Conservation (phyloP, 2,113 vertebrate genomes). For the mouse (Mus musculus) region DNA sequence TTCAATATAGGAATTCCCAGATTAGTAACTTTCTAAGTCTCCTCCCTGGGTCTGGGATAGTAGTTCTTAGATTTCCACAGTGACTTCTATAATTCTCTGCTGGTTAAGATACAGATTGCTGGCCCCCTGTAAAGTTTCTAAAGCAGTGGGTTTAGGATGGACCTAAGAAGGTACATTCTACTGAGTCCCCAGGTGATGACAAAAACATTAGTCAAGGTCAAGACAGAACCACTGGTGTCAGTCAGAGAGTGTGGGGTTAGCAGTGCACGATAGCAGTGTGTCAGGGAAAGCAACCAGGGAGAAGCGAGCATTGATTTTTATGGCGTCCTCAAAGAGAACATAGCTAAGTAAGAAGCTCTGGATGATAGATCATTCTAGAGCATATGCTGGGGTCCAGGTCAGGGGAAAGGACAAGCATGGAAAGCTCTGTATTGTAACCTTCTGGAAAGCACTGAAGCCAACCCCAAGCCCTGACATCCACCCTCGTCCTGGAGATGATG, state of each 20-base stretch:
- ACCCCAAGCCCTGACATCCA: slow-evolving; percentile 26
- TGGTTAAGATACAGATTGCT: not conserved
- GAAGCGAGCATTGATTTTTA: not conserved
- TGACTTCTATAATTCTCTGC: not conserved
- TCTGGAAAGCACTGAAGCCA: slow-evolving; percentile 62
- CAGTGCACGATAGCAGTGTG: not conserved
- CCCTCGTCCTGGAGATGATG: not conserved
- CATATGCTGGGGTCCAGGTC: not conserved
- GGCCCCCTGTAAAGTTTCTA: not conserved
- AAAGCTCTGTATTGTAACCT: slow-evolving; percentile 9
- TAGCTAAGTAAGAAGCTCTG: not conserved
- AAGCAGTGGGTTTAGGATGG: not conserved
- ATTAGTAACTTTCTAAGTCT: not conserved
- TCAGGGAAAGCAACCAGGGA: not conserved
- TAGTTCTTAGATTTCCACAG: not conserved
- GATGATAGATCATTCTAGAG: not conserved
- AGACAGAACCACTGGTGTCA: not conserved
- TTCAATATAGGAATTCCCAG: not conserved
- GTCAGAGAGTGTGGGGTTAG: not conserved
- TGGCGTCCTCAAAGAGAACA: not conserved
- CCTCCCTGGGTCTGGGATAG: not conserved
- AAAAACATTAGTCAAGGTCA: not conserved
- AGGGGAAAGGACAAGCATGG: not conserved
- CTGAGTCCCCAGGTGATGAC: not conserved
- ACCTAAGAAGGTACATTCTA: not conserved